Conservation (phyloP, 92 coral and sea anemone species). For the Epizoanthus illoricatus region DNA sequence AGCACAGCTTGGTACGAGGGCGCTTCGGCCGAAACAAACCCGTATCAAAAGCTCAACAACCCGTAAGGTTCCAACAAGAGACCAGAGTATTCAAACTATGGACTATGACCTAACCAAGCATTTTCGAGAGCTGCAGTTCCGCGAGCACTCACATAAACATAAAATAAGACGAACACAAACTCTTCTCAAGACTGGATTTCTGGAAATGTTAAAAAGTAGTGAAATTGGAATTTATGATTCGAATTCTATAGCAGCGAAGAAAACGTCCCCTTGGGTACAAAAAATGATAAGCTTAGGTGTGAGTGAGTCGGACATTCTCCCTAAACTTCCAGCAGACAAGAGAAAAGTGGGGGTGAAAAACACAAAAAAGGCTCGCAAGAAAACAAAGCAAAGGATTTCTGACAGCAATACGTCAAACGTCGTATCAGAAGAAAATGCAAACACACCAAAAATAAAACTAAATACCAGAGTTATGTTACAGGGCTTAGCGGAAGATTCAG, state of each 20-base stretch:
- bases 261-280: conserved; percentile 67
- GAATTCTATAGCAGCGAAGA: conserved; percentile 40
- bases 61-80: neutral
- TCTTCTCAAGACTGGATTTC: conserved; percentile 47
- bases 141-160: neutral
- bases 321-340: conserved; percentile 42
- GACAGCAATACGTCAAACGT: neutral
- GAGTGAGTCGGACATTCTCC: conserved; percentile 60
- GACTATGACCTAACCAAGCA: conserved; percentile 6
- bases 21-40: neutral
- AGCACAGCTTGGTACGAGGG: neutral
- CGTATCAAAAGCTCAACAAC: neutral
- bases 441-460: neutral
- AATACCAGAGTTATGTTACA: conserved; percentile 10
- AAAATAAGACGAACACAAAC: conserved; percentile 8
- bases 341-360: conserved; percentile 11
- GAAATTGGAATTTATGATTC: conserved; percentile 73
- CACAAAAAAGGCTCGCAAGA: neutral
- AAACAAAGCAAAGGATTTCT: neutral
- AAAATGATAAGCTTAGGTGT: conserved; percentile 58
- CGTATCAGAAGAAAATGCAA: conserved; percentile 10
- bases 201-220: conserved; percentile 75
- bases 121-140: conserved; percentile 24
- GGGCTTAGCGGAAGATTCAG: conserved; percentile 52
- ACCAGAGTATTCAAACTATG: conserved; percentile 5